Base-by-base conservation (phyloP, 1,140 invertebrate species). In the Ptiloglossa arizonensis region DNA sequence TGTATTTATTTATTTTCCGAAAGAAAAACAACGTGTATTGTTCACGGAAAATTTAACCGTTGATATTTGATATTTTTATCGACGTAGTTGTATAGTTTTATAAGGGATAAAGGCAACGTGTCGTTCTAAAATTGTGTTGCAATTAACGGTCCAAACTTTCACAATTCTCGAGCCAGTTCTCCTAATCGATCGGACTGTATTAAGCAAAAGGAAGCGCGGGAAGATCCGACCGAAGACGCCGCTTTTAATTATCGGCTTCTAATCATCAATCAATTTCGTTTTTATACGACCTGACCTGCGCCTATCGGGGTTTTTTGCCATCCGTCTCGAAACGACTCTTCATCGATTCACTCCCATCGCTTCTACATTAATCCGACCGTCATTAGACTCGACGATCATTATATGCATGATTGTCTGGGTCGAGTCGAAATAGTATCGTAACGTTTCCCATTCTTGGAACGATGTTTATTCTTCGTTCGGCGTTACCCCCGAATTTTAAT, bases 201-300 rank as follows among this genome's bases (percentile, higher is more conserved):
- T 56, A 11, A 38, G 6, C 9, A 35, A 63, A 62, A 60, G 57
- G 57, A 64, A 29, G 5, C 50, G 59, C 59, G 59, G 48, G 24
- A 8, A 46, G n/a, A 75, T 64, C 17, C 50, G 46, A 48, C 17
- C 52, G 48, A 50, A 60, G 50, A 32, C 60, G 48, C 59, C 41
- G 64, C 79, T 83, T 86, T 88, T 89, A 87, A 89, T 88, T 88
- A 86, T 87, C 77, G 60, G 81, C 59, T 71, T 68, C 72, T 66
- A 82, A 84, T 89, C 87, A 89, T 89, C 87, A 89, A 89, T 89
- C 87, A 89, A 87, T 78, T 86, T 57, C 85, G 60, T 79, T 71
- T 73, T 82, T 75, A 70, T 68, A 64, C 52, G 48, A 83, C n/a
- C 75, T 48, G 32, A 56, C 35, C 74, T 11, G 32, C 66, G 70